Base-by-base conservation (phyloP, 2,797 vertebrate genomes). In the Phrynocephalus guinanensis region DNA sequence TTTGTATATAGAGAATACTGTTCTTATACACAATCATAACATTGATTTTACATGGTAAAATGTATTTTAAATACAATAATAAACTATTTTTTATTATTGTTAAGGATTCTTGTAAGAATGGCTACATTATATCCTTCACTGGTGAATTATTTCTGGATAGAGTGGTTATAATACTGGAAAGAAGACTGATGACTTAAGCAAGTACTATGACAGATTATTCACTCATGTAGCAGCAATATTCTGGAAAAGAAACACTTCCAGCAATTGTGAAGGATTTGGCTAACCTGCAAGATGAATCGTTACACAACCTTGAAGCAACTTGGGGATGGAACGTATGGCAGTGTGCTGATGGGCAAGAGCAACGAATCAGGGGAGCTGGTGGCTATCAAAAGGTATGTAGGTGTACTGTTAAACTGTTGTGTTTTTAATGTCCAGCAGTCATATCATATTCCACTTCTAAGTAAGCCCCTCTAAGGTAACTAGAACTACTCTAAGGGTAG, bases 311-410 rank as follows among this genome's bases (percentile, higher is more conserved):
- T 99, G 96, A 98, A 95, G 93, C 98, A 99, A 91, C 92, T 99
- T 86, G 99, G 99, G 11, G 98, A 99, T 33, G 99, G 99, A 91
- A 99, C 99, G 66, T 99, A 99, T 0, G 99, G 99, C 84, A 98
- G 98, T 0, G 99, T 99, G 84, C 93, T 99, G 67, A 98, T 99
- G 99, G 99, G 98, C 79, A 98, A 97, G 94, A 99, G 97, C 95
- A 99, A 98, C 0, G 98, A 99, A 91, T 98, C 98, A 0, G 99
- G 99, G 92, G 99, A 99, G 92, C 96, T 99, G 93, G 99, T 99
- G 92, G 99, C 99, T 78, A 99, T 99, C 91, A 99, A 99, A 95
- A 98, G 98, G 99, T 99, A 95, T 78, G 93, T 60, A 60, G 38
- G 9, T 60, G 8, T 87, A 33, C 30, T 8, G n/a, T 15, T 81